Percentiles rank a stretch among this genome's conserved stretches.
Conservation (phyloP, 2,797 vertebrate species). For the Pseudocheirus occidentalis region DNA sequence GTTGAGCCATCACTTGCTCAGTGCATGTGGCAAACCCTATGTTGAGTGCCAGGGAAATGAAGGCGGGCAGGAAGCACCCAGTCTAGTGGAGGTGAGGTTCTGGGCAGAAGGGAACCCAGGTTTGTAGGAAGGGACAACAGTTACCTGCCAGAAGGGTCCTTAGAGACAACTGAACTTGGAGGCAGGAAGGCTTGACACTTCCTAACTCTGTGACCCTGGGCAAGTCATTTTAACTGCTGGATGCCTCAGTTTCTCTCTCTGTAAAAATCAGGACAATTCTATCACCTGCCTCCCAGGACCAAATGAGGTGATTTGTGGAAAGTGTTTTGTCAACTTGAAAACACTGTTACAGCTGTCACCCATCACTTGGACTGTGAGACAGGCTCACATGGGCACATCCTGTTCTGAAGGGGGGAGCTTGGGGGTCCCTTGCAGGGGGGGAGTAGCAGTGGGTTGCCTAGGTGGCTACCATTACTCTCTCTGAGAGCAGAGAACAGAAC, state of each 20-base stretch:
- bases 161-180: no score
- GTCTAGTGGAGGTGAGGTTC: background rate
- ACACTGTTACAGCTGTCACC: background rate
- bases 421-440: no score
- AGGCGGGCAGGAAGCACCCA: no score
- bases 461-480: background rate
- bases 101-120: background rate
- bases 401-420: background rate
- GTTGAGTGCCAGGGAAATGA: background rate
- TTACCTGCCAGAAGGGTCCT: no score
- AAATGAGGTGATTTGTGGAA: background rate
- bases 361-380: background rate
- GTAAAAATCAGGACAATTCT: background rate
- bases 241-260: background rate
- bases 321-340: no score
- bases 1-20: background rate
- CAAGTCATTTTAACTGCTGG: background rate
- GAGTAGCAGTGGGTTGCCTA: background rate
- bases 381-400: background rate
- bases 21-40: background rate
- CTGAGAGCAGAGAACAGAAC: background rate
- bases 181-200: background rate
- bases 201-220: background rate
- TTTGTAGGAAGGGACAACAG: no score
- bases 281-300: background rate